A percentile compares a stretch with the other conserved stretches of the same genome.
phyloP scores from a whole-genome alignment of 2,113 vertebrate species.

The Brienomyrus longianalis region DNA sequence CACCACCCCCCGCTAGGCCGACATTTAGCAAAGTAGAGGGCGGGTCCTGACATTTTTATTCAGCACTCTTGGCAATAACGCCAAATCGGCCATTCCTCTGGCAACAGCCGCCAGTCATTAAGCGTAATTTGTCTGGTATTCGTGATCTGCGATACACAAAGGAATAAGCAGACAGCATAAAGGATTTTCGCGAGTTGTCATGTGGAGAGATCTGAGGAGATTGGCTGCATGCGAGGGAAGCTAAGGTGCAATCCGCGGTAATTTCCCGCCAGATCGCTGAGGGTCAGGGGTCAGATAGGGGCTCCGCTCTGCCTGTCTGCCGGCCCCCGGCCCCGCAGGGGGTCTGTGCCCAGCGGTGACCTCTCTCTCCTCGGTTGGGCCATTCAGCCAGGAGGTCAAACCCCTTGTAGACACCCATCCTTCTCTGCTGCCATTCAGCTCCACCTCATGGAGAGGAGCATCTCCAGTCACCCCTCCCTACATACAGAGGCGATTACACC shows the following conservation, averaged over 20 bases:
- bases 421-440: neutral
- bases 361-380: neutral
- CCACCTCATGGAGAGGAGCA: neutral
- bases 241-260: conserved; percentile 39
- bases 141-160: conserved; percentile 44
- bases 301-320: conserved; percentile 36
- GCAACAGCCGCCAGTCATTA: conserved; percentile 44
- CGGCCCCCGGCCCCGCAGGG: neutral
- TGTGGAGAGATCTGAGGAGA: conserved; percentile 46
- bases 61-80: conserved; percentile 28
- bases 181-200: conserved; percentile 46
- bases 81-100: conserved; percentile 30
- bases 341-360: neutral
- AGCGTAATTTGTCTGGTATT: conserved; percentile 42
- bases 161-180: conserved; percentile 46
- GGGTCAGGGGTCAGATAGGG: conserved; percentile 20
- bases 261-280: conserved; percentile 48
- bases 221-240: conserved; percentile 32
- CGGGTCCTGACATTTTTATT: conserved; percentile 27
- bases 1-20: neutral
- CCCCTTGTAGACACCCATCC: neutral
- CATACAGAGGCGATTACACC: neutral
- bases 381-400: neutral
- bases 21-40: neutral
- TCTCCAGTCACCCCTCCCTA: too few species aligned